A percentile compares a stretch with the other conserved stretches of the same genome.
These are phyloP conservation scores for Trogon surrucura DNA, from an alignment of 2,113 vertebrate species.

Conservation along the genomic window DNA sequence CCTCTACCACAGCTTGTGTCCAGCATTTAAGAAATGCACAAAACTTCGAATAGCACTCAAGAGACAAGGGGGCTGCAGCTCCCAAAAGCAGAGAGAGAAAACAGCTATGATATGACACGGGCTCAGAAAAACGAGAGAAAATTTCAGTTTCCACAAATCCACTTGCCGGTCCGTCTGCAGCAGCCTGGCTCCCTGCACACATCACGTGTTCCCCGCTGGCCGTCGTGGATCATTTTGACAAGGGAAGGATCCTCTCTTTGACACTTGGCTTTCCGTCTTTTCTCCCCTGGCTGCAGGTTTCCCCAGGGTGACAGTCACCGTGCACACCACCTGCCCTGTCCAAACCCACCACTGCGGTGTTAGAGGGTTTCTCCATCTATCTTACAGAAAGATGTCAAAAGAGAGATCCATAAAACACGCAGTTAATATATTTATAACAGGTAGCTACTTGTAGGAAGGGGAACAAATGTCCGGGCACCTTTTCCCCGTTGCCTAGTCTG, in stretches of 20 bases:
- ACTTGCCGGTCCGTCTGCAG: neutral
- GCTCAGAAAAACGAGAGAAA: neutral
- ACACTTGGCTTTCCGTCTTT: neutral
- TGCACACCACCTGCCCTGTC: neutral
- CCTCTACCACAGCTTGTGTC: fast-evolving
- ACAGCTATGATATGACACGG: fast-evolving
- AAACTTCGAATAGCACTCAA: neutral
- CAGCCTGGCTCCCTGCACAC: neutral
- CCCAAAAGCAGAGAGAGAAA: neutral
- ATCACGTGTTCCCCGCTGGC: fast-evolving
- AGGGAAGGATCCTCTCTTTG: neutral
- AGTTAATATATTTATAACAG: neutral
- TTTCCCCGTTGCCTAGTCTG: neutral
- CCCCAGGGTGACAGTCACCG: neutral
- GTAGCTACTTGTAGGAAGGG: neutral
- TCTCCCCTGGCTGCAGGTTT: neutral
- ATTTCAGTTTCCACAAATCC: neutral
- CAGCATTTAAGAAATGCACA: neutral
- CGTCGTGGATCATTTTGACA: neutral
- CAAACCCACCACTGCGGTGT: neutral
- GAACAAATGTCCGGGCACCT: neutral
- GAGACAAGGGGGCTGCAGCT: neutral
- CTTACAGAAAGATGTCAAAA: neutral
- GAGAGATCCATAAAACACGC: neutral
- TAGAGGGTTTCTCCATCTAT: neutral